These are phyloP conservation scores for Euplagia quadripunctaria DNA, from an alignment of 2,888 invertebrate genomes.

Conservation along the genomic window DNA sequence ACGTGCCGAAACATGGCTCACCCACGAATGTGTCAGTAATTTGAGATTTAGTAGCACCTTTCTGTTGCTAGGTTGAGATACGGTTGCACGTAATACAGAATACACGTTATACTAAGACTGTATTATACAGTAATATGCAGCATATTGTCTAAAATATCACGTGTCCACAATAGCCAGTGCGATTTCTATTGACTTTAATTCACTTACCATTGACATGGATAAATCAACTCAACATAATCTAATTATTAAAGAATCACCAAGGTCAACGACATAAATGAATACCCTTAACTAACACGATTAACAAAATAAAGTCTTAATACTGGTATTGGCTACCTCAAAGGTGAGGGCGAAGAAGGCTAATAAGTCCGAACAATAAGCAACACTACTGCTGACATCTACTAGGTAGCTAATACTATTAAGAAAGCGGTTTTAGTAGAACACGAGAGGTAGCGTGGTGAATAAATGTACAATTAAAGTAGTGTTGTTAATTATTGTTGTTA, in stretches of 20 bases:
- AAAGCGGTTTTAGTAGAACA: background rate
- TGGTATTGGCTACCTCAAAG: slow-evolving; percentile 13
- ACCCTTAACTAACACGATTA: slow-evolving; percentile 14
- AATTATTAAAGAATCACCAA: background rate
- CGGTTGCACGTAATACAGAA: too few relatives aligned
- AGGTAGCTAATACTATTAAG: slow-evolving; percentile 28
- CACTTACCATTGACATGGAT: background rate
- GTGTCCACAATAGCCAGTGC: too few relatives aligned
- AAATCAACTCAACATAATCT: background rate
- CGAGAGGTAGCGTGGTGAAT: slow-evolving; percentile 1
- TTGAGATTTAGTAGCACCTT: too few relatives aligned
- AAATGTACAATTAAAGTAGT: background rate
- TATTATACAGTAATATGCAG: too few relatives aligned
- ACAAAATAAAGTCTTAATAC: slow-evolving; percentile 11
- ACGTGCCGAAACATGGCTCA: too few relatives aligned
- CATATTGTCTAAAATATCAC: too few relatives aligned
- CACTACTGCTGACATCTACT: slow-evolving; percentile 19
- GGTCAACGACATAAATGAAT: background rate
- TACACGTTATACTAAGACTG: too few relatives aligned
- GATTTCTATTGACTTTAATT: too few relatives aligned
- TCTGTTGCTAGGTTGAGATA: too few relatives aligned
- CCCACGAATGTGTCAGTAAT: too few relatives aligned
- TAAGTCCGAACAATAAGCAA: slow-evolving; percentile 15
- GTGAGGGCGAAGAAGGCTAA: slow-evolving; percentile 3
- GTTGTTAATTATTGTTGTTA: background rate